Conservation (phyloP, 2,113 vertebrate genomes). For the Scophthalmus maximus region DNA sequence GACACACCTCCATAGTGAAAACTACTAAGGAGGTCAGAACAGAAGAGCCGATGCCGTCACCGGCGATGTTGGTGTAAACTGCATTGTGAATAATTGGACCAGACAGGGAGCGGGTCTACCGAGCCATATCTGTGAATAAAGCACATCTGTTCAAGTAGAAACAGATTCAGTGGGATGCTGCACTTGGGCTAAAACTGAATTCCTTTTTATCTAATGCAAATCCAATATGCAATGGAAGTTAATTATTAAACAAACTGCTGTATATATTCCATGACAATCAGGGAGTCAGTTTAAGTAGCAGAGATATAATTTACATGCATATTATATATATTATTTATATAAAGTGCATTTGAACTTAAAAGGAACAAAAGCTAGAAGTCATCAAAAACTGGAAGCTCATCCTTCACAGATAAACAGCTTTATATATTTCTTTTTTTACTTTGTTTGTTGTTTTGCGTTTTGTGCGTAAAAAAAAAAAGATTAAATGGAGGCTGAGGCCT, state of each 20-base stretch:
- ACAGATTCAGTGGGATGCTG: background rate
- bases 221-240: constrained; percentile 14
- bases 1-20: constrained; percentile 32
- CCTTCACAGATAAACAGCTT: too few species aligned
- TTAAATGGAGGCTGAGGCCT: background rate
- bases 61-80: constrained; percentile 12
- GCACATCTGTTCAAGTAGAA: constrained; percentile 30
- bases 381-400: background rate
- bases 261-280: background rate
- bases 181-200: constrained; percentile 6
- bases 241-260: constrained; percentile 4
- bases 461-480: background rate
- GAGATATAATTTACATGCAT: too few species aligned
- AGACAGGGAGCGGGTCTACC: constrained; percentile 29
- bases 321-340: too few species aligned
- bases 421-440: background rate
- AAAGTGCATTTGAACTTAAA: too few species aligned
- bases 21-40: constrained; percentile 40
- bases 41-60: constrained; percentile 37
- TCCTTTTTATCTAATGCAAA: constrained; percentile 10
- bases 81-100: constrained; percentile 30
- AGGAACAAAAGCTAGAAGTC: background rate
- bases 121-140: too few species aligned
- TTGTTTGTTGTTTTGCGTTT: background rate
- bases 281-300: background rate